Evolutionary conservation across 2,797 vertebrate species (phyloP).

Genomic region (Pempheris klunzingeri): DNA sequence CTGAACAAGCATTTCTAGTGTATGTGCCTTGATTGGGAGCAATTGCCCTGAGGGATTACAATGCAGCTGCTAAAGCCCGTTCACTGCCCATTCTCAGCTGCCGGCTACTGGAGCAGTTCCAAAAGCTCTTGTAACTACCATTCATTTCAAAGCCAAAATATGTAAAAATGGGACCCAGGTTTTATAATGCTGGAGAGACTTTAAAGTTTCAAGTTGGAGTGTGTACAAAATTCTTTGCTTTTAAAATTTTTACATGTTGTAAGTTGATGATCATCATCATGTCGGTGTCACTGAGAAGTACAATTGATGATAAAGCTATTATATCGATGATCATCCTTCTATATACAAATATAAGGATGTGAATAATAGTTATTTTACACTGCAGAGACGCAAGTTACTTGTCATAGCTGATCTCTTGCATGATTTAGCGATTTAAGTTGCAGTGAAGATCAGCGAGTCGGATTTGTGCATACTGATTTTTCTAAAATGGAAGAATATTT

Average conservation of each 20-base stretch:
- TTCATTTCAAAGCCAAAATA: too few relatives aligned
- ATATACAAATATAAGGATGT: background rate
- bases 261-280: background rate
- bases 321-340: background rate
- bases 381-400: background rate
- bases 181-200: too few relatives aligned
- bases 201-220: background rate
- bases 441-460: conserved; percentile 7
- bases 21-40: too few relatives aligned
- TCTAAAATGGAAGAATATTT: background rate
- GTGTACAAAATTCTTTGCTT: background rate
- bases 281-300: background rate
- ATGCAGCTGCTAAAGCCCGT: too few relatives aligned
- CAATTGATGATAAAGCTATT: background rate
- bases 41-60: too few relatives aligned
- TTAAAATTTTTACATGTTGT: background rate
- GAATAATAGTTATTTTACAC: background rate
- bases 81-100: too few relatives aligned
- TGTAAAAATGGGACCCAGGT: too few relatives aligned
- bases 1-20: too few relatives aligned
- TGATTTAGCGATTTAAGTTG: conserved; percentile 4
- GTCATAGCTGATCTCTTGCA: background rate
- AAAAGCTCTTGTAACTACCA: too few relatives aligned
- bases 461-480: conserved; percentile 5
- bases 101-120: too few relatives aligned